A percentile compares a stretch with the other conserved stretches of the same genome.
These are phyloP conservation scores for Acanthosoma haemorrhoidale DNA, from an alignment of 2,888 invertebrate species.

Conservation along the genomic window DNA sequence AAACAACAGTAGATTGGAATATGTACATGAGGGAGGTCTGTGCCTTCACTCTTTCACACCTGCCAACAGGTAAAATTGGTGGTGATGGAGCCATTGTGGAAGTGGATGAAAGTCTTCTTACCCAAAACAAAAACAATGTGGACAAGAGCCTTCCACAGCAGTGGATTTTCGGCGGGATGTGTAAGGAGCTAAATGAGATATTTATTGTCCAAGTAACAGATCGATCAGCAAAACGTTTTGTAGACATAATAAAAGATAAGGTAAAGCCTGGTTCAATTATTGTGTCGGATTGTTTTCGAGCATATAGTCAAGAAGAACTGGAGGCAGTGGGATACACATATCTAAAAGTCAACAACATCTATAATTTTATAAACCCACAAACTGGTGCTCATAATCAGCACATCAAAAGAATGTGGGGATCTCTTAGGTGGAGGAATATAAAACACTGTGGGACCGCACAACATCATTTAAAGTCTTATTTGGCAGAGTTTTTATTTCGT, in stretches of 20 bases:
- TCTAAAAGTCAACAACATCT: neutral
- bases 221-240: neutral
- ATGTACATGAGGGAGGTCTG: neutral
- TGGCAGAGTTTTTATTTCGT: no score
- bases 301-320: neutral
- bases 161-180: slow-evolving; percentile 1
- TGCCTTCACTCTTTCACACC: neutral
- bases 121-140: neutral
- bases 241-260: neutral
- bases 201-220: neutral
- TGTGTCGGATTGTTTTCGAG: neutral
- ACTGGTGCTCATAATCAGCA: no score
- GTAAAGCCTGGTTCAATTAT: neutral
- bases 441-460: no score
- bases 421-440: no score
- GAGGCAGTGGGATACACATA: neutral
- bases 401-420: no score
- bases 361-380: no score
- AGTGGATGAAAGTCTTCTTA: neutral
- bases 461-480: no score
- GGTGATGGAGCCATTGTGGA: neutral
- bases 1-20: no score
- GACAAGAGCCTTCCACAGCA: neutral
- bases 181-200: neutral
- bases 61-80: neutral